These are phyloP conservation scores for Leucophenga montana DNA, from an alignment of 2,888 invertebrate species.

Conservation along the genomic window DNA sequence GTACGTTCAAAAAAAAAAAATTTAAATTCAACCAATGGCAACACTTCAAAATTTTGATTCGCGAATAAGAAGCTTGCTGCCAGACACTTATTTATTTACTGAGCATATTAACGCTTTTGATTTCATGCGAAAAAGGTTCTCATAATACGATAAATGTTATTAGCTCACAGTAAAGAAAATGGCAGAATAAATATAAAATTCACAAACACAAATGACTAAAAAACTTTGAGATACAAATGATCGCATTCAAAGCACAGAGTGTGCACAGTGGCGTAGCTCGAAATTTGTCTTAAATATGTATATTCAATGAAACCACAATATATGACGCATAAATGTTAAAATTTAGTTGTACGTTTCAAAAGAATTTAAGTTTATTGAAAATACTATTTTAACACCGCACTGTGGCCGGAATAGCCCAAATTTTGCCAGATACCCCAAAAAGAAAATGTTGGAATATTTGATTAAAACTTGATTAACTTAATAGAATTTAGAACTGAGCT, in stretches of 20 bases:
- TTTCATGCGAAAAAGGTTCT: slow-evolving; percentile 28
- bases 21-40: slow-evolving; percentile 14
- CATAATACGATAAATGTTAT: neutral
- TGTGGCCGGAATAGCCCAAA: too few relatives aligned
- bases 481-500: too few relatives aligned
- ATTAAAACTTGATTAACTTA: too few relatives aligned
- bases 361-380: neutral
- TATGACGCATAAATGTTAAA: neutral
- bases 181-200: slow-evolving; percentile 1
- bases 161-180: slow-evolving; percentile 7
- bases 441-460: too few relatives aligned
- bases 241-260: neutral
- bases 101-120: slow-evolving; percentile 24
- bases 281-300: neutral
- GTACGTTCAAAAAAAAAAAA: neutral
- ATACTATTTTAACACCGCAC: neutral
- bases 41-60: slow-evolving; percentile 12
- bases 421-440: too few relatives aligned
- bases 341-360: neutral
- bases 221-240: neutral
- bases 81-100: slow-evolving; percentile 11
- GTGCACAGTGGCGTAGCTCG: slow-evolving; percentile 6
- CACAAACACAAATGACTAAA: neutral
- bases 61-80: neutral
- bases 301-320: neutral